A percentile compares a stretch with the other conserved stretches of the same genome.
Conservation (phyloP, 2,888 invertebrate genomes). For the Omphaloscelis lunosa region DNA sequence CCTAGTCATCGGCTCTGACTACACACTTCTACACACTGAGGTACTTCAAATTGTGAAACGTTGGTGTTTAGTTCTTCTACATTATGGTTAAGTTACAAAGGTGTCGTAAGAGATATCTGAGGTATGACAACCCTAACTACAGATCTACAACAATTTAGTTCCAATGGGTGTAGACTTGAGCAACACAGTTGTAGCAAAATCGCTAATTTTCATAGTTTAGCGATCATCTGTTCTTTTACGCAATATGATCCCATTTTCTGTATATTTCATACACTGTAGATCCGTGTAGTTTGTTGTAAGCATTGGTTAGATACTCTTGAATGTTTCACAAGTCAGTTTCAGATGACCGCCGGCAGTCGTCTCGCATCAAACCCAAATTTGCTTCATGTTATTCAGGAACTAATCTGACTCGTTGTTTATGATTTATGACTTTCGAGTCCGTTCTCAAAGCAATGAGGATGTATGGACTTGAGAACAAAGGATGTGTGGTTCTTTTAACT, state of each 20-base stretch:
- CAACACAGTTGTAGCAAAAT: not conserved
- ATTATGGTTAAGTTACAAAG: constrained; percentile 1
- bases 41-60: constrained; percentile 40
- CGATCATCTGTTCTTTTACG: not conserved
- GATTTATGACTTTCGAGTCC: constrained; percentile 32
- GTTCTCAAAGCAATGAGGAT: constrained; percentile 35
- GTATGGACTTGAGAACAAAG: constrained; percentile 28
- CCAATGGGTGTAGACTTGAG: not conserved
- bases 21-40: constrained; percentile 29
- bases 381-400: constrained; percentile 11
- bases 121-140: constrained; percentile 1
- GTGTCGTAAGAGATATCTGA: constrained; percentile 19
- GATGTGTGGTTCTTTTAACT: constrained; percentile 15
- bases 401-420: constrained; percentile 10
- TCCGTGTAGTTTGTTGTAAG: not conserved
- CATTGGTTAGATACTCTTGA: not conserved
- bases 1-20: constrained; percentile 30
- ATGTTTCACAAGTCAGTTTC: not conserved
- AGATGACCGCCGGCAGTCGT: not conserved
- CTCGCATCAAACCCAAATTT: constrained; percentile 5
- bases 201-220: constrained; percentile 16
- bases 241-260: not conserved
- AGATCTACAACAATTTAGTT: constrained; percentile 18
- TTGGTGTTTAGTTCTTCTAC: constrained; percentile 19
- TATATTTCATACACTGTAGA: not conserved